phyloP scores from a whole-genome alignment of 2,113 vertebrate species.

The Phylloscopus trochilus region DNA sequence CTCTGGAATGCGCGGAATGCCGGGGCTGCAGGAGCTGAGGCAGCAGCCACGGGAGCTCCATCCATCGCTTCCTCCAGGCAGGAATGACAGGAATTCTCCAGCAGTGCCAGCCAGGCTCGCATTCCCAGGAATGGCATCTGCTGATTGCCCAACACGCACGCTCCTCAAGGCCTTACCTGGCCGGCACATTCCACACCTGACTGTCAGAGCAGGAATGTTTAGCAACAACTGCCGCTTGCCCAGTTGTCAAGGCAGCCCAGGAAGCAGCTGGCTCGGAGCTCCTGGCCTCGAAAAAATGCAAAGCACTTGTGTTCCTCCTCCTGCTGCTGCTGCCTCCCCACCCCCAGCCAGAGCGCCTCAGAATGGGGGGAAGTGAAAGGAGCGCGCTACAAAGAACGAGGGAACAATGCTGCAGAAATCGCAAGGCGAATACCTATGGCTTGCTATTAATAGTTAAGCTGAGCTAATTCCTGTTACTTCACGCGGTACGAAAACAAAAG shows the following conservation, averaged over 20 bases:
- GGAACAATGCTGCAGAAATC: not conserved
- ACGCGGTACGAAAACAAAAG: not conserved
- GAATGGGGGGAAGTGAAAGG: not conserved
- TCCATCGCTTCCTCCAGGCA: constrained; percentile 61
- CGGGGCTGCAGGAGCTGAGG: constrained; percentile 62
- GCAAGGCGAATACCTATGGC: not conserved
- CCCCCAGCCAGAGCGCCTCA: not conserved
- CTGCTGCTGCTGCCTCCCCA: not conserved
- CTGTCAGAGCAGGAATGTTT: not conserved
- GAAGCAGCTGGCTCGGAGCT: constrained; percentile 38
- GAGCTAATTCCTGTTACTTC: constrained; percentile 35
- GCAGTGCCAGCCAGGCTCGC: constrained; percentile 43
- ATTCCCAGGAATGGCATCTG: constrained; percentile 40
- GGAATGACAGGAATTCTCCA: constrained; percentile 78
- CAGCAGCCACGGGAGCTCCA: constrained; percentile 63
- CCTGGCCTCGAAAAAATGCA: constrained; percentile 16
- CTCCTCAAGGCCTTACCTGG: constrained; percentile 35
- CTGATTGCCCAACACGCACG: not conserved
- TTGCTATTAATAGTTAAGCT: constrained; percentile 2
- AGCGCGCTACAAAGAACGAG: not conserved
- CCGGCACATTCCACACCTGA: not conserved
- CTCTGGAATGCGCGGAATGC: constrained; percentile 78
- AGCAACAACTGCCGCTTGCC: not conserved
- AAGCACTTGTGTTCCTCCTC: not conserved
- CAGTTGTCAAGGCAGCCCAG: constrained; percentile 31